Evolutionary conservation across 2,888 invertebrate genomes (phyloP).

Genomic region (Ophion costatus): DNA sequence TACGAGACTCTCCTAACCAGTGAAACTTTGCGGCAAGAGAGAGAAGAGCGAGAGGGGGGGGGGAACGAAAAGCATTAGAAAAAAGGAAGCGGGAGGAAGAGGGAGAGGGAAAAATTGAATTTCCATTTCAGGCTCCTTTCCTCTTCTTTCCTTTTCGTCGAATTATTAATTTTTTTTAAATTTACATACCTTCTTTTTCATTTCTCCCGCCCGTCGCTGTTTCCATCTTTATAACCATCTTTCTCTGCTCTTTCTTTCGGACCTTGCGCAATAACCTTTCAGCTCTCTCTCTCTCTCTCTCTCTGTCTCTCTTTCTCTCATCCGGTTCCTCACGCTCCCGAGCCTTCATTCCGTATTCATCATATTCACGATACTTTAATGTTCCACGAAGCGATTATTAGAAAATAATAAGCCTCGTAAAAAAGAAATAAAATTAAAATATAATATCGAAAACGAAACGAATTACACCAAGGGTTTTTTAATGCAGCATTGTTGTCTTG

Average conservation of each 20-base stretch:
- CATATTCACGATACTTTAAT: conserved; percentile 55
- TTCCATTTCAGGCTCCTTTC: conserved; percentile 50
- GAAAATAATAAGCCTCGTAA: conserved; percentile 36
- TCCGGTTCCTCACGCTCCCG: too few species aligned
- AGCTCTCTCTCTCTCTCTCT: not conserved
- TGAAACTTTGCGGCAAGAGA: conserved; percentile 40
- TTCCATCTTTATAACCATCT: conserved; percentile 30
- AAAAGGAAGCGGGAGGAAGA: conserved; percentile 5
- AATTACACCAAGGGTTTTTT: not conserved
- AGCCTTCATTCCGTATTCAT: conserved; percentile 55
- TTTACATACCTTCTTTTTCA: conserved; percentile 10
- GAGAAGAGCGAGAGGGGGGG: conserved; percentile 55
- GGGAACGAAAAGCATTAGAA: conserved; percentile 35
- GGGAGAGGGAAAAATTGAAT: conserved; percentile 48
- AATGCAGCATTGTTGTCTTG: too few species aligned
- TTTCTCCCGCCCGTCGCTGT: conserved; percentile 12
- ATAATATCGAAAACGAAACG: not conserved
- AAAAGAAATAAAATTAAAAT: not conserved
- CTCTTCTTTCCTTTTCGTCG: conserved; percentile 15
- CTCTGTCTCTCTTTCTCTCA: too few species aligned
- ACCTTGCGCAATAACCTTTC: conserved; percentile 40
- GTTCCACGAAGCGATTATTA: conserved; percentile 59
- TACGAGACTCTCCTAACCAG: conserved; percentile 44
- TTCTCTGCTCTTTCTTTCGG: conserved; percentile 15
- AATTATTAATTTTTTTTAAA: conserved; percentile 14